Evolutionary conservation across 2,113 vertebrate genomes (phyloP), one percentile per base, ranked within the genome.

Genomic region (Plecotus auritus): DNA sequence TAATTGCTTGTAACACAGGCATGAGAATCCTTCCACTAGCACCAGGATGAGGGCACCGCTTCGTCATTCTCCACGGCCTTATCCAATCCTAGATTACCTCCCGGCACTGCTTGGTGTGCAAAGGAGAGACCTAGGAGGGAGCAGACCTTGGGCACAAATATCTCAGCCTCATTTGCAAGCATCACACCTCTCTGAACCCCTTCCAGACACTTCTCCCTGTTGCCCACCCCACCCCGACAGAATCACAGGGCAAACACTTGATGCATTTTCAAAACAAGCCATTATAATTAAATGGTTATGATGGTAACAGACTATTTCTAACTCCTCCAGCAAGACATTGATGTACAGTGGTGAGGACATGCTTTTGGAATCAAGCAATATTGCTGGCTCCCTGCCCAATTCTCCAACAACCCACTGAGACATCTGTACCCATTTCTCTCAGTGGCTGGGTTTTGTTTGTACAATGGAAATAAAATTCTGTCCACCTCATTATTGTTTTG

Each of bases 211-310:
- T 20, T 49, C 47, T 54, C 42, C 32, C 4, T 2, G 47, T 32
- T 0, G 0, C 17, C 17, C 2, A 13, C 12, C 30, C 37, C 7
- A 0, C 7, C 7, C 35, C 0, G 0, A 45, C 14, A 59, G 70
- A 70, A 51, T 35, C 49, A 9, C 16, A 30, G 28, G 28, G n/a
- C 32, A 70, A 59, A 7, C 2, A 1, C 80, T 35, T 37, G 30
- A 32, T 45, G 23, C 59, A 12, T 69, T 18, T 95, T 76, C 32
- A 28, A 70, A 37, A 56, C 32, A 40, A 73, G 37, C 12, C 4
- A 28, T 12, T 56, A 17, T 12, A 69, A 69, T 47, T n/a, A 26
- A 74, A 49, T 8, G 12, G 26, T 4, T 17, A 73, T 0, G 49
- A 7, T 9, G 14, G n/a, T 7, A 32, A 28, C 17, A 17, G 47